Conservation (phyloP, 2,888 invertebrate genomes). For the Mactromeris polynyma region DNA sequence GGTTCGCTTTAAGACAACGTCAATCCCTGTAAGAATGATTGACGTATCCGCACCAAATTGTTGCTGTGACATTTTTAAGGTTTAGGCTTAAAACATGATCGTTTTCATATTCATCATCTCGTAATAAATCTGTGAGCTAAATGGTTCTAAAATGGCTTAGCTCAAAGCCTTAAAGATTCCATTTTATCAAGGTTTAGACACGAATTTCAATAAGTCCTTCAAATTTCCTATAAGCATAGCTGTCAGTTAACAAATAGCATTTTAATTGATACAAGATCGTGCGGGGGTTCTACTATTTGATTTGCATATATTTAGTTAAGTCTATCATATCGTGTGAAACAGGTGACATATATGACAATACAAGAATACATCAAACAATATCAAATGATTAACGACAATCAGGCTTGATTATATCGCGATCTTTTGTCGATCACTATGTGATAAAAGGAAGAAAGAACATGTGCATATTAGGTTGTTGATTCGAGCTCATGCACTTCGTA, state of each 20-base stretch:
- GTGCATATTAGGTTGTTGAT: neutral
- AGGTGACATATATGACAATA: conserved; percentile 33
- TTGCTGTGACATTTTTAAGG: neutral
- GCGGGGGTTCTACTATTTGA: neutral
- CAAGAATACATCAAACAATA: conserved; percentile 28
- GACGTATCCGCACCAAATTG: neutral
- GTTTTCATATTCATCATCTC: neutral
- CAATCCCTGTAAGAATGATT: neutral
- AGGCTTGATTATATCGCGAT: neutral
- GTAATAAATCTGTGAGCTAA: neutral
- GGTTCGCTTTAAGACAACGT: neutral
- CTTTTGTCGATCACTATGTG: neutral
- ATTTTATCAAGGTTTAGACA: neutral
- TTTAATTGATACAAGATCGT: conserved; percentile 21
- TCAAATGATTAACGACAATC: conserved; percentile 21
- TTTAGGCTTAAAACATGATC: neutral
- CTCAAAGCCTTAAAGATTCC: neutral
- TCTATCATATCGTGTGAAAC: conserved; percentile 22
- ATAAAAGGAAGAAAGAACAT: neutral
- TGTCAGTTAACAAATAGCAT: neutral
- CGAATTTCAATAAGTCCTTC: neutral
- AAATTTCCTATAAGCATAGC: neutral
- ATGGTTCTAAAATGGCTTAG: neutral
- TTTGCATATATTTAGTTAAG: neutral
- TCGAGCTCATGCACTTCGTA: no score